Evolutionary conservation across 1,140 invertebrate species (phyloP).

Genomic region (Meloidogyne hapla): DNA sequence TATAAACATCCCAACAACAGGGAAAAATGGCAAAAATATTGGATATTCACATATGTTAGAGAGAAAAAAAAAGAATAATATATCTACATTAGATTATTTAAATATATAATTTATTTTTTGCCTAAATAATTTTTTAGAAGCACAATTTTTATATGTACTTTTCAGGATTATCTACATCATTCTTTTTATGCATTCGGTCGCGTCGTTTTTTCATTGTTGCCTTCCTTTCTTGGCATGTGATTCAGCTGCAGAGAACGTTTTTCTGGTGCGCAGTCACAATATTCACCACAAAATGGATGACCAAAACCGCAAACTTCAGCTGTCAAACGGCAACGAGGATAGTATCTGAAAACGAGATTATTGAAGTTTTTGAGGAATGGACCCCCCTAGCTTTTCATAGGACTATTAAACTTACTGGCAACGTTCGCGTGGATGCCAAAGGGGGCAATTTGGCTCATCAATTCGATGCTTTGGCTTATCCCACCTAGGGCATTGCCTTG

Average conservation of each 20-base stretch:
- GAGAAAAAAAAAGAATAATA: background rate
- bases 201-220: background rate
- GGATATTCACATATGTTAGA: too few relatives aligned
- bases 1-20: background rate
- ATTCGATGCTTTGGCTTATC: constrained; percentile 19
- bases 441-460: background rate
- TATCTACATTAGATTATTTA: background rate
- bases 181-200: background rate
- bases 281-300: constrained; percentile 15
- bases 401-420: constrained; percentile 4
- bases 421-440: constrained; percentile 18
- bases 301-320: constrained; percentile 24
- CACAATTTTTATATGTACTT: background rate
- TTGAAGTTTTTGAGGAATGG: background rate
- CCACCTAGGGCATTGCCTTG: constrained; percentile 19
- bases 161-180: background rate
- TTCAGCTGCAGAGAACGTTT: constrained; percentile 17
- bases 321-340: constrained; percentile 16
- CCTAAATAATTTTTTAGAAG: background rate
- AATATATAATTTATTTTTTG: background rate
- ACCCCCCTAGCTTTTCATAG: background rate
- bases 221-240: constrained; percentile 4
- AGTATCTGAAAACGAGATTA: background rate
- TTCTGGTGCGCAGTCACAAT: constrained; percentile 11
- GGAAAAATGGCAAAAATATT: background rate